Evolutionary conservation across 1,140 invertebrate genomes (phyloP), one percentile per base, ranked within the genome.

Genomic region (Leptopilina boulardi): DNA sequence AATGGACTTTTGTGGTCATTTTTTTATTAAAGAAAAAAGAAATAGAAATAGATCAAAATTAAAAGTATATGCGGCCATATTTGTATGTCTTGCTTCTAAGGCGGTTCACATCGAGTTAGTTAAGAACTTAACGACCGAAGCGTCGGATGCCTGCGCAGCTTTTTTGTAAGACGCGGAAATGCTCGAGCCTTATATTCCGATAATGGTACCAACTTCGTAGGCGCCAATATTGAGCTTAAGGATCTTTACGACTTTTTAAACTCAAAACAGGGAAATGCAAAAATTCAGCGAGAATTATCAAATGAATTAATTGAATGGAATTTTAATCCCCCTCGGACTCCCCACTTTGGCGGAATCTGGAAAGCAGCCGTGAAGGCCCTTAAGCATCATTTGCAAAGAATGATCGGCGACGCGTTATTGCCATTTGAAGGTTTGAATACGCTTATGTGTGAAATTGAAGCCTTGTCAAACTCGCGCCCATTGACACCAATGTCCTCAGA

Each of bases 101-200:
- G 18, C 47, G 5, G 47, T 54, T 18, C 47, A 54, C 15, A n/a
- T 54, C 5, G 47, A 54, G 8, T 9, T 54, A 5, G 47, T 54
- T 8, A 8, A 19, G 2, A 19, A 54, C n/a, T 6, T 54, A 2
- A 54, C 47, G 0, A 56, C 18, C 0, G 51, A 56, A 19, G 3
- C 18, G 0, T 56, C 4, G 51, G 18, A 19, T 19, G 18, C 8
- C 21, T 56, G 51, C 18, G 19, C 1, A 5, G 51, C 19, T 23
- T 56, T 21, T 21, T 56, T 56, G 44, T 13, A 13, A 15, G 44
- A 23, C 51, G 71, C 70, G 85, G 85, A 41, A 38, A 80, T 4
- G 75, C 77, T 15, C 21, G 18, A 0, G 73, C 42, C 10, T 77
- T 87, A 2, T 79, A 82, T 75, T 79, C 75, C 18, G 86, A 86